phyloP scores from a whole-genome alignment of 2,888 invertebrate species.

The Sarcophaga variegata region DNA sequence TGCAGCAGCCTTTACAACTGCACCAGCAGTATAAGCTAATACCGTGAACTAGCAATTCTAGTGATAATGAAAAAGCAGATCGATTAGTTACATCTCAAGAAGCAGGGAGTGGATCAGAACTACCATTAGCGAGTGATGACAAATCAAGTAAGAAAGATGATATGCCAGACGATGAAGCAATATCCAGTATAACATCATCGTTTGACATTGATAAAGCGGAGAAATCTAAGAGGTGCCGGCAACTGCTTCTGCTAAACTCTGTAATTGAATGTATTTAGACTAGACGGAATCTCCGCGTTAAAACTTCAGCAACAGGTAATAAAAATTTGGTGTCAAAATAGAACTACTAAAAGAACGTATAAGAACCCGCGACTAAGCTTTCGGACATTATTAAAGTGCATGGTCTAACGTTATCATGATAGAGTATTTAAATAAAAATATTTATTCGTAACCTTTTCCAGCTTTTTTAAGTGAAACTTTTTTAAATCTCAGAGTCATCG shows the following conservation, averaged over 20 bases:
- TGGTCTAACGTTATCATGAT: no score
- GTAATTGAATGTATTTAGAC: no score
- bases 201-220: constrained; percentile 73
- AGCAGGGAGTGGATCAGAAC: constrained; percentile 67
- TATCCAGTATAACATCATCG: constrained; percentile 75
- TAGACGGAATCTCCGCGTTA: no score
- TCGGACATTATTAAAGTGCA: no score
- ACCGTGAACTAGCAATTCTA: constrained; percentile 73
- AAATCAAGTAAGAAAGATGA: constrained; percentile 70
- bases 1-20: constrained; percentile 64
- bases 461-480: no score
- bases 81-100: constrained; percentile 40
- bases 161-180: constrained; percentile 64
- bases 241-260: constrained; percentile 85
- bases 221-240: constrained; percentile 76
- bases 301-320: no score
- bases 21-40: constrained; percentile 56
- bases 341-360: no score
- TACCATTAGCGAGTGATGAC: constrained; percentile 74
- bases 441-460: no score
- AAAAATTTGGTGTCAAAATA: no score
- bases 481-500: no score
- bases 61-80: constrained; percentile 79
- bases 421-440: no score
- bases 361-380: no score